Conservation (phyloP, 2,113 vertebrate species). For the Misgurnus anguillicaudatus region DNA sequence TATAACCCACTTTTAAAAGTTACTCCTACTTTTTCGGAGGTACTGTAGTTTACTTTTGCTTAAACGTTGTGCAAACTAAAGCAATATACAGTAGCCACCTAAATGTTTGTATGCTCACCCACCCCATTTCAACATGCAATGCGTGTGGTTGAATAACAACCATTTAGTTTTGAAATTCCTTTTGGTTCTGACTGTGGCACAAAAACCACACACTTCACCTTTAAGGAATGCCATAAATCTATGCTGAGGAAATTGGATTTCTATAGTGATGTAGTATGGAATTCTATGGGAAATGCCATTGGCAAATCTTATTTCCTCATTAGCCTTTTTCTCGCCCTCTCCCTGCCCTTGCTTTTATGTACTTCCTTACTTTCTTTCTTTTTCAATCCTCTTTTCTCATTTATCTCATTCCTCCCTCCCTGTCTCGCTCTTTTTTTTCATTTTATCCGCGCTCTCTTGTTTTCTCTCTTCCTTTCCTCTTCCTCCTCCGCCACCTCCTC, state of each 20-base stretch:
- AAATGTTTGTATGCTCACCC: too few species aligned
- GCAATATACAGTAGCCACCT: too few species aligned
- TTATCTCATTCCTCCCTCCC: conserved; percentile 1
- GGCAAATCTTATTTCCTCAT: neutral
- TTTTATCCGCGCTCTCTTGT: conserved; percentile 16
- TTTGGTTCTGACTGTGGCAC: neutral
- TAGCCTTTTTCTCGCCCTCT: conserved; percentile 6
- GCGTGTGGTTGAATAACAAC: neutral
- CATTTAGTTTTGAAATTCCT: neutral
- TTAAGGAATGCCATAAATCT: neutral
- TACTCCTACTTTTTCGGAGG: too few species aligned
- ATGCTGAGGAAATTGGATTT: neutral
- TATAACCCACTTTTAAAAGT: too few species aligned
- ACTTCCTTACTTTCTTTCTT: neutral
- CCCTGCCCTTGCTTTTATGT: conserved; percentile 45
- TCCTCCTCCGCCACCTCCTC: conserved; percentile 7
- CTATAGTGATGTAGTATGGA: neutral
- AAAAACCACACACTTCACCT: neutral
- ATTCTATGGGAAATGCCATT: neutral
- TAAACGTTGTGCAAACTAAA: too few species aligned
- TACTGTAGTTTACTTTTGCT: too few species aligned
- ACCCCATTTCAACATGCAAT: too few species aligned
- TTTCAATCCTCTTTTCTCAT: neutral
- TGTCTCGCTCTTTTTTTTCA: conserved; percentile 21
- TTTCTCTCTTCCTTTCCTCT: conserved; percentile 8